phyloP scores from a whole-genome alignment of 2,888 invertebrate species.

The Podotricha telesiphe region DNA sequence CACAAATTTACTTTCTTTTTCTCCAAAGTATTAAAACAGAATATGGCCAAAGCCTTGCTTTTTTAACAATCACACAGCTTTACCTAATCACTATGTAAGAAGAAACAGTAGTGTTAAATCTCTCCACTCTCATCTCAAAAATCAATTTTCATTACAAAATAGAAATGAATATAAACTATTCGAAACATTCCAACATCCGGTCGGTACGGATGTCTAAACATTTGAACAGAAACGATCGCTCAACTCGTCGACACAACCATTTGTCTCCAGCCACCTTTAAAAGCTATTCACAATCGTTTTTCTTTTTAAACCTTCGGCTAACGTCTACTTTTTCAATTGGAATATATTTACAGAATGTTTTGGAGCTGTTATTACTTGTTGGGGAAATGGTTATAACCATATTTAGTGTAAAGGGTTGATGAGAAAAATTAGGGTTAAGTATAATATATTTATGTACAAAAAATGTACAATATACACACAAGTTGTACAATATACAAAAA shows the following conservation, averaged over 20 bases:
- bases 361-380: conserved; percentile 54
- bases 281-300: conserved; percentile 81
- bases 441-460: no score
- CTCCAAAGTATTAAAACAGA: no score
- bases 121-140: background rate
- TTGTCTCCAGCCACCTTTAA: conserved; percentile 80
- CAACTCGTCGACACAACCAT: conserved; percentile 62
- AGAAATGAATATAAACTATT: conserved; percentile 7
- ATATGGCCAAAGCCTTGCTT: no score
- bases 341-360: conserved; percentile 71
- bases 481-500: no score
- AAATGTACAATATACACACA: no score
- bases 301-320: conserved; percentile 82
- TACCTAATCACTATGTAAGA: no score
- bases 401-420: no score
- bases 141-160: background rate
- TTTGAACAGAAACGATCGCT: conserved; percentile 56
- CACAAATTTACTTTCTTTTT: no score
- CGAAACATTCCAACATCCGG: conserved; percentile 27
- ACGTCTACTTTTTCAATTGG: conserved; percentile 83
- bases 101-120: background rate
- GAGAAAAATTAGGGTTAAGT: no score
- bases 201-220: conserved; percentile 25
- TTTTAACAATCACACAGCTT: no score
- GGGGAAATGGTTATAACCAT: background rate